Base-by-base conservation (phyloP, 1,140 invertebrate species). In the Pogonomyrmex barbatus region DNA sequence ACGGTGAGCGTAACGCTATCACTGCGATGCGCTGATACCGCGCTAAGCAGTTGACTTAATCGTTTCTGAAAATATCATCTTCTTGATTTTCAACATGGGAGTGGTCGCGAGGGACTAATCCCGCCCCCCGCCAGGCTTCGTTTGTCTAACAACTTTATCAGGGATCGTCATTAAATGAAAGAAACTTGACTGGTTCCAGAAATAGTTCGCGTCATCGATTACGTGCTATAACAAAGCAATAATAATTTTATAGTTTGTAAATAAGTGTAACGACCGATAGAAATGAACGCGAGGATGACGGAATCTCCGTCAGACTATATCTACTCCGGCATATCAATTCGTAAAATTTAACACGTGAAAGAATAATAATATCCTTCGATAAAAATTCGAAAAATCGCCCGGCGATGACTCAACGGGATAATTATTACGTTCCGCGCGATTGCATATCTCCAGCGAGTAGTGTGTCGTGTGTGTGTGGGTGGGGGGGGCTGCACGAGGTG, bases 41-140 rank as follows among this genome's bases (percentile, higher is more conserved):
- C 50, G 47, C 42, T 33, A 52, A 39, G 10, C 10, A n/a, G 12
- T 67, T 67, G 78, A 47, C 24, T 52, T 62, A 68, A 71, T 75
- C 68, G 56, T 47, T 86, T 63, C 76, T 71, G 47, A 60, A 56
- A 84, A 75, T 87, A 87, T 50, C 52, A 42, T 63, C n/a, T n/a
- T 10, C 5, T 83, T 71, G 73, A 83, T 86, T 45, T 36, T 73
- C 33, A 36, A 60, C 30, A 36, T 24, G 79, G 42, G 39, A 82
- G 67, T 39, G 68, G 17, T 60, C 63, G 50, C 47, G 24, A n/a
- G 63, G 63, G 36, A 24, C 36, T 39, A 30, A 70, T 52, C 24
- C 17, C n/a, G 47, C 42, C 54, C 12, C 17, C 12, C 17, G 45
- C 42, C 3, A 6, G 39, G 3, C 9, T 45, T 24, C 24, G 6